Evolutionary conservation across 2,113 vertebrate genomes (phyloP).

Genomic region (Notechis scutatus): DNA sequence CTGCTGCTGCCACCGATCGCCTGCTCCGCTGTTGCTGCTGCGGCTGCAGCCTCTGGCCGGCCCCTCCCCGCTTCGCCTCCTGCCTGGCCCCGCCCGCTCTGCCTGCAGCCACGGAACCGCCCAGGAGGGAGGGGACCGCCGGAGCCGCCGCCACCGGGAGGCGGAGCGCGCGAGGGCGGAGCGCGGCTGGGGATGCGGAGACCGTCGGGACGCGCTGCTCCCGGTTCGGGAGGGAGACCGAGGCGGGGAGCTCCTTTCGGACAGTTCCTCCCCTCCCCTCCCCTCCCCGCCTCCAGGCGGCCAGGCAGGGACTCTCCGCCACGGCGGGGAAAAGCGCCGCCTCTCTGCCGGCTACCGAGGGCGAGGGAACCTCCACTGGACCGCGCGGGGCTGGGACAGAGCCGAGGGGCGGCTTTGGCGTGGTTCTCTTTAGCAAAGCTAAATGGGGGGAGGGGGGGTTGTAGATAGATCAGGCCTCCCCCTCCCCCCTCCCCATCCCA

Average conservation of each 20-base stretch:
- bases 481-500: accelerated
- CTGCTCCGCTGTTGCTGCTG: neutral
- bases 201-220: neutral
- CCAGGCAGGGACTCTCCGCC: neutral
- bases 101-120: slow-evolving; percentile 12
- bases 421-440: neutral
- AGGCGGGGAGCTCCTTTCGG: neutral
- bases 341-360: neutral
- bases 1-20: neutral
- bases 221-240: neutral
- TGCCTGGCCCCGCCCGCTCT: neutral
- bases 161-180: neutral
- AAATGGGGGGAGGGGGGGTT: neutral
- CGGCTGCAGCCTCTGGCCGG: neutral
- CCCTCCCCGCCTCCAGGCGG: neutral
- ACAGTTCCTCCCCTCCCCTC: neutral
- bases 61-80: neutral
- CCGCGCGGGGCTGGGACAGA: neutral
- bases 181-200: neutral
- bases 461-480: neutral
- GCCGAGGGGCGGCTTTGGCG: neutral
- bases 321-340: neutral
- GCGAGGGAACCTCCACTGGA: too few relatives aligned
- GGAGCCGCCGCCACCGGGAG: neutral
- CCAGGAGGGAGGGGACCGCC: neutral